A percentile compares a stretch with the other conserved stretches of the same genome.
phyloP scores from a whole-genome alignment of 2,113 vertebrate genomes.

The Paradoxurus hermaphroditus region DNA sequence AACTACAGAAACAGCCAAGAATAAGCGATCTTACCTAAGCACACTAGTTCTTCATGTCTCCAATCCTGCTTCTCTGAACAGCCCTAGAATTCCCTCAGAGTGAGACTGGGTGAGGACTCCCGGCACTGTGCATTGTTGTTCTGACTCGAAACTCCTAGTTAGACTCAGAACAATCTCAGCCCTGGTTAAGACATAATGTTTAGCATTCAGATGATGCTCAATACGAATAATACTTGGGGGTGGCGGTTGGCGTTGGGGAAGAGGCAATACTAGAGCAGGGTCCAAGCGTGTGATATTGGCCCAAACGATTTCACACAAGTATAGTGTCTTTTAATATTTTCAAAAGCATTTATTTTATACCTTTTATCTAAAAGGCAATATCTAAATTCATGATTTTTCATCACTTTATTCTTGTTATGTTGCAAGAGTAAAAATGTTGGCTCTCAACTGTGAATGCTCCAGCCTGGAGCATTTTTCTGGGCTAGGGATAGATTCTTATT shows the following conservation, averaged over 20 bases:
- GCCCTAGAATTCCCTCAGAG: not conserved
- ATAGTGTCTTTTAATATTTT: not conserved
- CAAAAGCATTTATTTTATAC: not conserved
- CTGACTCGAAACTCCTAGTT: not conserved
- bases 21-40: not conserved
- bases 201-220: not conserved
- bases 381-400: conserved; percentile 14
- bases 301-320: not conserved
- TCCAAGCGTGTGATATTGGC: not conserved
- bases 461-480: not conserved
- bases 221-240: not conserved
- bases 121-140: accelerated
- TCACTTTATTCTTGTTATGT: not conserved
- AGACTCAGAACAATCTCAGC: not conserved
- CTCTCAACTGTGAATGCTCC: not conserved
- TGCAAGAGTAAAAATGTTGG: conserved; percentile 3
- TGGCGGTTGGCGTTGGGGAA: not conserved
- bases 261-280: not conserved
- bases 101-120: not conserved
- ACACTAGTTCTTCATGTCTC: not conserved
- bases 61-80: not conserved
- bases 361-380: conserved; percentile 37
- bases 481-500: not conserved
- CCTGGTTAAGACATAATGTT: not conserved
- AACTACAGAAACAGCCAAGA: not conserved